Base-by-base conservation (phyloP, 1,140 invertebrate species). In the Heliconius melpomene region DNA sequence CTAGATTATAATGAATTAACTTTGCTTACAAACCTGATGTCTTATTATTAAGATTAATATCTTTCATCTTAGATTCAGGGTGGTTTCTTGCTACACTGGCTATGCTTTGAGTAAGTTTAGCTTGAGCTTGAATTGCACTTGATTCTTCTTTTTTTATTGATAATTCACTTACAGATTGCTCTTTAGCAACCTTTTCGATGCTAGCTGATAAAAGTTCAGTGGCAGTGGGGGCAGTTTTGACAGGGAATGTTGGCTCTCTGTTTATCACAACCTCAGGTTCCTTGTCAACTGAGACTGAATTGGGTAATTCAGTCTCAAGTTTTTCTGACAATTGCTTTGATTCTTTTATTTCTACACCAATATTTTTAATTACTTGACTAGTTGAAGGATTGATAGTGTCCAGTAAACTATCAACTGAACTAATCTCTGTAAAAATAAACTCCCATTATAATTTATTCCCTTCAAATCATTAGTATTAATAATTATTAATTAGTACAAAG, bases 21-120 rank as follows among this genome's bases (percentile, higher is more conserved):
- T 26, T 16, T 29, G 60, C 3, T 29, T n/a, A 88, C 87, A 79
- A 78, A 94, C 92, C 92, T 88, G 89, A 84, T 82, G 85, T 82
- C 74, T 90, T 91, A 88, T 88, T 92, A 78, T 94, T 93, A 57
- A 94, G 87, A 79, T 91, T 93, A 85, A 92, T 90, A 91, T 94
- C 91, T 89, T 93, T 94, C 93, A 94, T 94, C 80, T 89, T 93
- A 83, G 86, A 82, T 57, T 93, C 89, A 88, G 88, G 71, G 84
- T 91, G 87, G 82, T 86, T 89, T 13, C 90, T 85, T 72, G 88
- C 77, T 57, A 88, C 88, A 83, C 89, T 93, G 52, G 87, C 89
- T 88, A 93, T 85, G 77, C 90, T 91, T 82, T 92, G 90, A 82
- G 90, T 89, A 79, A 93, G 84, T 83, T 94, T 94, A 32, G 84